Conservation (phyloP, 1,140 invertebrate genomes). For the Temnothorax nylanderi region DNA sequence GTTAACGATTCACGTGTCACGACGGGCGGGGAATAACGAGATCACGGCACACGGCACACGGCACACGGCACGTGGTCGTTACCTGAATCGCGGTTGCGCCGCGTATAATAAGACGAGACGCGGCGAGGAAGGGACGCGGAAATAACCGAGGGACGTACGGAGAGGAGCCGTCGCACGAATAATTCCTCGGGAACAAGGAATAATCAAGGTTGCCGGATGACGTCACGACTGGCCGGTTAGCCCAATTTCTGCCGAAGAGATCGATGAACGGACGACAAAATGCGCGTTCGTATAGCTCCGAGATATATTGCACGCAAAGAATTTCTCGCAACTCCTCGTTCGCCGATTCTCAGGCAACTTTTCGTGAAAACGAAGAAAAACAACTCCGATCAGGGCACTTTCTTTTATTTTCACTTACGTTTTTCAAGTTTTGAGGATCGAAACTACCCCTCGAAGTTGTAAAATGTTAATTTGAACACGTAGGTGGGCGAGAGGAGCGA, state of each 20-base stretch:
- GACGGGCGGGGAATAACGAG: constrained; percentile 31
- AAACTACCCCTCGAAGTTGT: not conserved
- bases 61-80: constrained; percentile 23
- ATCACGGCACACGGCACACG: not conserved
- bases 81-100: constrained; percentile 18
- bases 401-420: constrained; percentile 13
- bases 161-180: constrained; percentile 74
- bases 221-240: constrained; percentile 77
- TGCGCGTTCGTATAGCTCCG: not conserved
- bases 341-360: not conserved
- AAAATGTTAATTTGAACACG: constrained; percentile 63
- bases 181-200: constrained; percentile 75
- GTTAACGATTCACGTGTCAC: constrained; percentile 72
- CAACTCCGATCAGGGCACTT: not conserved
- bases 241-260: constrained; percentile 80
- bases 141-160: constrained; percentile 29
- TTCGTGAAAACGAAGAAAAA: not conserved
- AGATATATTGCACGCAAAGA: not conserved
- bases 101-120: not conserved
- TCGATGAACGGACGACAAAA: constrained; percentile 76
- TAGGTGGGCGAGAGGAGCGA: not conserved
- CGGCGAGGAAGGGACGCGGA: not conserved
- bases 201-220: constrained; percentile 76
- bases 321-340: not conserved
- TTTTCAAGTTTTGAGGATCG: constrained; percentile 10